Evolutionary conservation across 2,113 vertebrate genomes (phyloP).

Genomic region (Alouatta palliata): DNA sequence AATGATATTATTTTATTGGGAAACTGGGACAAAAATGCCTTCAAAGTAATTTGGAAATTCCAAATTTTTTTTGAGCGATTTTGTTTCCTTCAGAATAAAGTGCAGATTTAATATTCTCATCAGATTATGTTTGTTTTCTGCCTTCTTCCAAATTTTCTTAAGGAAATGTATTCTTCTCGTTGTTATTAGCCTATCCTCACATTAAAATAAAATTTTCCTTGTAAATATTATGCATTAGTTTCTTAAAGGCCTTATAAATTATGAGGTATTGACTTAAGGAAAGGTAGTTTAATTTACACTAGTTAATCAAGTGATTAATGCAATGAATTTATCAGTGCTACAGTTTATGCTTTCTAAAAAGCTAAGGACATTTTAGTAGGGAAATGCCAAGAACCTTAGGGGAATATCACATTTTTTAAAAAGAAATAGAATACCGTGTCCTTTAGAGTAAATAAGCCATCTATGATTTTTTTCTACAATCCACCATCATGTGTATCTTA

Average conservation of each 20-base stretch:
- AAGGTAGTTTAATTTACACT: not conserved
- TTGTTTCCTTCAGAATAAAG: conserved; percentile 53
- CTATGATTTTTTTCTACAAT: not conserved
- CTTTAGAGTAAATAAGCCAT: not conserved
- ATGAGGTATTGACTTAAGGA: not conserved
- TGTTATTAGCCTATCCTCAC: not conserved
- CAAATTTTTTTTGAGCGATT: conserved; percentile 31
- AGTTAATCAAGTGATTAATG: not conserved
- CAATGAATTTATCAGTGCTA: not conserved
- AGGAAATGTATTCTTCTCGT: conserved; percentile 28
- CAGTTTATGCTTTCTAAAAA: conserved; percentile 39
- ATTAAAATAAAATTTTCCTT: conserved; percentile 11
- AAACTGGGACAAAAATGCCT: conserved; percentile 52
- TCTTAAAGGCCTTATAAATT: not conserved
- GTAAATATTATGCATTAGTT: not conserved
- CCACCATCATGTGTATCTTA: not conserved
- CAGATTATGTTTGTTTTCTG: conserved; percentile 12
- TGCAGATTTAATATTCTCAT: conserved; percentile 4
- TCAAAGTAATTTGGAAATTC: conserved; percentile 59
- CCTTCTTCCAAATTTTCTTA: not conserved
- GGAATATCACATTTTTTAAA: not conserved
- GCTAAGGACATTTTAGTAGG: not conserved
- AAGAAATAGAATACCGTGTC: not conserved
- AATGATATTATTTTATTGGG: conserved; percentile 68
- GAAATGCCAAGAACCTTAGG: not conserved